Percentiles rank a stretch among this genome's conserved stretches.
phyloP scores from a whole-genome alignment of 2,113 vertebrate species.

The Bubo blakistoni region DNA sequence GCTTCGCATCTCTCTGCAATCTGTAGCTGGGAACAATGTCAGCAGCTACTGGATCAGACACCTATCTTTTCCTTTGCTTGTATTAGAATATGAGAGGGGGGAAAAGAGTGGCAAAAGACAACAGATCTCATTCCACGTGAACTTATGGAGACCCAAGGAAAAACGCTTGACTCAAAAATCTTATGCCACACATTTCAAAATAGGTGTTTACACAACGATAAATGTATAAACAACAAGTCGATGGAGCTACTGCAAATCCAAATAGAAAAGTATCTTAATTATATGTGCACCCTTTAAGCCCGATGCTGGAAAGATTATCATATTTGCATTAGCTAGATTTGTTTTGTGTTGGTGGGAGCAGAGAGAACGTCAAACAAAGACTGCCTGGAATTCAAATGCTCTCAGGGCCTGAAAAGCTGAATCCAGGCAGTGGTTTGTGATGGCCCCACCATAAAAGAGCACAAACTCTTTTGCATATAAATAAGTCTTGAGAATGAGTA shows the following conservation, averaged over 20 bases:
- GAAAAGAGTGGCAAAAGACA: not conserved
- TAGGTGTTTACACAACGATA: conserved; percentile 37
- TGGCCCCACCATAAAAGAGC: not conserved
- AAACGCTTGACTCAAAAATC: conserved; percentile 18
- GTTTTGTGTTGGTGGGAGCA: conserved; percentile 58
- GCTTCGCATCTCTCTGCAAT: not conserved
- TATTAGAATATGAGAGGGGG: not conserved
- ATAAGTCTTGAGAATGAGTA: not conserved
- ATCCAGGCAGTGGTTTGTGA: not conserved
- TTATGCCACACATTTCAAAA: conserved; percentile 1
- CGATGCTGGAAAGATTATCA: conserved; percentile 36
- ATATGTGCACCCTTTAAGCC: conserved; percentile 61
- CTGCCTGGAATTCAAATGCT: conserved; percentile 63
- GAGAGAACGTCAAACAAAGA: conserved; percentile 49
- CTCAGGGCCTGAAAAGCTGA: not conserved
- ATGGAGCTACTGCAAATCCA: conserved; percentile 55
- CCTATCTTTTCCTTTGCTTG: not conserved
- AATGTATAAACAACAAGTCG: conserved; percentile 41
- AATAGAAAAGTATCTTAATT: conserved; percentile 62
- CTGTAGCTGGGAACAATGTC: not conserved
- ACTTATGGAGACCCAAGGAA: not conserved
- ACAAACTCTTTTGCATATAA: not conserved
- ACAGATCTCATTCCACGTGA: not conserved
- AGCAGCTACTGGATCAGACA: not conserved
- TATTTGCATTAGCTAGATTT: conserved; percentile 64